Evolutionary conservation across 1,140 invertebrate genomes (phyloP).

Genomic region (Drosophila biarmipes): DNA sequence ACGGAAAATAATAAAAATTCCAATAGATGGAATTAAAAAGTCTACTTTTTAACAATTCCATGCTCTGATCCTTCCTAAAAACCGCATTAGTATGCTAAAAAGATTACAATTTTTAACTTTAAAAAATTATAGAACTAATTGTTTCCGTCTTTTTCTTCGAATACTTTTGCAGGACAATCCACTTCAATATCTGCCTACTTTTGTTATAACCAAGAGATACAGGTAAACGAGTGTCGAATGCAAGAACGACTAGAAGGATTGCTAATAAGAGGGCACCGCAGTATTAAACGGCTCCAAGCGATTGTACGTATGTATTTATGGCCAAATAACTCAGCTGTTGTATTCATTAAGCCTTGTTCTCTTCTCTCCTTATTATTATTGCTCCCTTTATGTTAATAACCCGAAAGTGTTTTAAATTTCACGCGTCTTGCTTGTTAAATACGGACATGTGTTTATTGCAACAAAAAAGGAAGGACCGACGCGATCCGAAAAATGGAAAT

Average conservation of each 20-base stretch:
- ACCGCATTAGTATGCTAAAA: too few species aligned
- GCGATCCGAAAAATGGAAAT: conserved; percentile 9
- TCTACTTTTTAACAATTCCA: too few species aligned
- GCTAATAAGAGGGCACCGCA: conserved; percentile 17
- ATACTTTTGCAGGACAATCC: too few species aligned
- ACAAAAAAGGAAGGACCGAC: conserved; percentile 26
- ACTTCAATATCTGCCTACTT: not conserved
- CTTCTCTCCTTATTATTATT: conserved; percentile 42
- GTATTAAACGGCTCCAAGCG: conserved; percentile 31
- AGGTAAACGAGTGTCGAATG: not conserved
- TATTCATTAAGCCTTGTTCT: conserved; percentile 38
- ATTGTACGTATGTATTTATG: conserved; percentile 11
- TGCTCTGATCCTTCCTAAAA: too few species aligned
- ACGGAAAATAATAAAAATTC: too few species aligned
- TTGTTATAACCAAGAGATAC: not conserved
- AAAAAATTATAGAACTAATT: not conserved
- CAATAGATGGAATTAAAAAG: too few species aligned
- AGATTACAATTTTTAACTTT: too few species aligned
- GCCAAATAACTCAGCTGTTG: conserved; percentile 42
- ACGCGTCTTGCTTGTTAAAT: conserved; percentile 47
- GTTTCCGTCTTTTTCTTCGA: too few species aligned
- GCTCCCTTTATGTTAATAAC: conserved; percentile 48
- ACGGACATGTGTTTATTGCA: conserved; percentile 40
- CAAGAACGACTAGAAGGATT: not conserved
- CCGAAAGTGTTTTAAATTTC: conserved; percentile 48